Evolutionary conservation across 2,888 invertebrate genomes (phyloP), one percentile per base, ranked within the genome.

Genomic region (Thera britannica): DNA sequence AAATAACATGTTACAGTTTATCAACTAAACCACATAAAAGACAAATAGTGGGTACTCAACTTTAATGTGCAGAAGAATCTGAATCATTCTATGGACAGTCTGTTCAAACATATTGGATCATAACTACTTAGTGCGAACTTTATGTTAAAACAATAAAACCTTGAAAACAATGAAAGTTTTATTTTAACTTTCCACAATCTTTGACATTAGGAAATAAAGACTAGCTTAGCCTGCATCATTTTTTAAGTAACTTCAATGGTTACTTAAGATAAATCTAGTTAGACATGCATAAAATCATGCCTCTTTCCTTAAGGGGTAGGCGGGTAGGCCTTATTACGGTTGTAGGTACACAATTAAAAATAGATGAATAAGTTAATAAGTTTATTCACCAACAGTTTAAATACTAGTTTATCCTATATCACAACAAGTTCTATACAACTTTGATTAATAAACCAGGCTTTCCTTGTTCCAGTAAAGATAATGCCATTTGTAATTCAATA

Each of bases 401-500:
- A 54, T 58, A 46, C 55, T 41, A 58, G 52, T 34, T 54, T 48
- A 36, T 5, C 35, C 6, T 49, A 23, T 9, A 46, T 12, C 38
- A 38, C 5, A 6, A 48, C 34, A 5, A 56, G 3, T 62, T 8
- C 6, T 57, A 57, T 0, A 74, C 74, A 62, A 83, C 76, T 77
- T 89, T 88, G 57, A 94, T 87, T 48, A 93, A 70, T 58, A 98
- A 88, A 49, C 93, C 81, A 0, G 96, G 95, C 70, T 93, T 94
- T 12, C 94, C 87, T 76, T 96, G 95, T 89, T 97, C 96, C 38
- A 98, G 84, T 88, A 96, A 88, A 0, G 97, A 94, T 75, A 96
- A 94, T 2, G 95, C 94, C 66, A 96, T 88, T 85, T 97, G 96
- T 73, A 96, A 90, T 65, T 94, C 90, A 1, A 93, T 68, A 67